Conservation (phyloP, 2,113 vertebrate species). For the Pipa parva region DNA sequence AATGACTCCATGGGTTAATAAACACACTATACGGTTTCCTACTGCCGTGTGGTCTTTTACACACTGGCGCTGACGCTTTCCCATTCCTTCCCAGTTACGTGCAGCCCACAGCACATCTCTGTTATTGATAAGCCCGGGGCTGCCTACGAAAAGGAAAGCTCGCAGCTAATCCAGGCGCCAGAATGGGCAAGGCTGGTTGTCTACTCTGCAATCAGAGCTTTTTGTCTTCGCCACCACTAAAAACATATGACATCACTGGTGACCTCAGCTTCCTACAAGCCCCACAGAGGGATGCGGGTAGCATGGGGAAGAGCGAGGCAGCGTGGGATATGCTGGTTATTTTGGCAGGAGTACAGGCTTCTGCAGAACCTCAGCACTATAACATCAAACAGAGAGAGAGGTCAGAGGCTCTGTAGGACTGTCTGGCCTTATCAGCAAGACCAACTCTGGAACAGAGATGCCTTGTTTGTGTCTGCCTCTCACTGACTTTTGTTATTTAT, state of each 20-base stretch:
- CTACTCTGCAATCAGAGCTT: conserved; percentile 3
- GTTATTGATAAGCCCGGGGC: conserved; percentile 47
- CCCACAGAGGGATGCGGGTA: background rate
- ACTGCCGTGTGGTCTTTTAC: no score
- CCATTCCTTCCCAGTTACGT: background rate
- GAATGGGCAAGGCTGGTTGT: conserved; percentile 45
- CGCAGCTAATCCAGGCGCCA: conserved; percentile 52
- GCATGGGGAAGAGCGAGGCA: conserved; percentile 35
- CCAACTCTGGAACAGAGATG: conserved; percentile 38
- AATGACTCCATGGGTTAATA: no score
- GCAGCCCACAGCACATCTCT: conserved; percentile 43
- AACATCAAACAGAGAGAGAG: conserved; percentile 57
- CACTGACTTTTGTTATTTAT: no score
- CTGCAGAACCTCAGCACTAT: conserved; percentile 51
- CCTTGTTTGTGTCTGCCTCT: conserved; percentile 9
- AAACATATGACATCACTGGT: conserved; percentile 53
- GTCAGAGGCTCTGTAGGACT: conserved; percentile 41
- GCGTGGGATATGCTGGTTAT: conserved; percentile 46
- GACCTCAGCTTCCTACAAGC: conserved; percentile 34
- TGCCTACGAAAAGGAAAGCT: conserved; percentile 45
- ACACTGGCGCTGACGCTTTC: no score
- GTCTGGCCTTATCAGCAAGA: conserved; percentile 42
- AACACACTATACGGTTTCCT: no score
- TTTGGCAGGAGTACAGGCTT: conserved; percentile 55
- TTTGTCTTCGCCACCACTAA: conserved; percentile 21